Percentiles rank a stretch among this genome's conserved stretches.
phyloP scores from a whole-genome alignment of 1,140 invertebrate species.

The Araneus ventricosus region DNA sequence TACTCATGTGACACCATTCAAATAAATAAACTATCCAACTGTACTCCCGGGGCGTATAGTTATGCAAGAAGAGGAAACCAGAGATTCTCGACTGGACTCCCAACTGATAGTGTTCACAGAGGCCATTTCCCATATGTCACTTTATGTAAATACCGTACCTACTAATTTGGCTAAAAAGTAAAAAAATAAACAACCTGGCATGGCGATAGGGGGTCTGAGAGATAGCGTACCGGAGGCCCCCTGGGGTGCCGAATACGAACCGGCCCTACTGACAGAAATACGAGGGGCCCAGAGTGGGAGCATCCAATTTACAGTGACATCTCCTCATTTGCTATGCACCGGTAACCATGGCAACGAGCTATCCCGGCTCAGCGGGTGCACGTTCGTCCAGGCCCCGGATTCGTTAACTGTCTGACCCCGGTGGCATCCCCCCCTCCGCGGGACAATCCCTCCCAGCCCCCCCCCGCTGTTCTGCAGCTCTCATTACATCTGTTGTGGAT shows the following conservation, averaged over 20 bases:
- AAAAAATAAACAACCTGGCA: background rate
- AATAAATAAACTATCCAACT: background rate
- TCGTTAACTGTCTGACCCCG: slow-evolving; percentile 72
- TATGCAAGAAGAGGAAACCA: background rate
- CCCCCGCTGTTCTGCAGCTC: slow-evolving; percentile 11
- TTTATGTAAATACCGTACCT: slow-evolving; percentile 35
- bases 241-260: background rate
- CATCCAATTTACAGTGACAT: slow-evolving; percentile 73
- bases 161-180: background rate
- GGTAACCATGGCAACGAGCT: slow-evolving; percentile 55
- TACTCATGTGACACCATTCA: background rate
- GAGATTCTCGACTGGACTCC: background rate
- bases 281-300: slow-evolving; percentile 12
- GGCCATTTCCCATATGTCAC: slow-evolving; percentile 13
- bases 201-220: background rate
- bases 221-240: background rate
- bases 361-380: slow-evolving; percentile 35
- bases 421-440: background rate
- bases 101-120: background rate
- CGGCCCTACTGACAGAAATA: slow-evolving; percentile 63
- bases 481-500: slow-evolving; percentile 60
- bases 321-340: slow-evolving; percentile 74
- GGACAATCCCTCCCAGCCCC: background rate
- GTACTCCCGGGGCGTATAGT: background rate
- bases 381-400: slow-evolving; percentile 56